These are phyloP conservation scores for Lycaon pictus DNA, from an alignment of 2,113 vertebrate species.

Conservation along the genomic window DNA sequence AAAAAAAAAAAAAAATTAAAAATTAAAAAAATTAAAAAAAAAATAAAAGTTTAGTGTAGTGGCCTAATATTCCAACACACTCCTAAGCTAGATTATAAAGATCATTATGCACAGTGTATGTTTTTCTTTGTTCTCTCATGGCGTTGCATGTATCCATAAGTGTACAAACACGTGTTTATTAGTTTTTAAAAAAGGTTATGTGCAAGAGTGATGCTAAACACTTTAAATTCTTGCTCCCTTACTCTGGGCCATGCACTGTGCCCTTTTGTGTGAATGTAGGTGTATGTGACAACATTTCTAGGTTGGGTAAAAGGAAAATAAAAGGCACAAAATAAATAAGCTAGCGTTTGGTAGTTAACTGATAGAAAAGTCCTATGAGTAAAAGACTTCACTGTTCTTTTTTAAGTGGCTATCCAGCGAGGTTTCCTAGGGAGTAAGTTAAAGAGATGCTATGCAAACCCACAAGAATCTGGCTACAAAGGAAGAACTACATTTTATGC, in stretches of 20 bases:
- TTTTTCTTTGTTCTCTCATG: background rate
- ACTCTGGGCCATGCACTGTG: background rate
- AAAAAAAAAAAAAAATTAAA: too few relatives aligned
- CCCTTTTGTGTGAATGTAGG: background rate
- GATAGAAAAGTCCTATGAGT: background rate
- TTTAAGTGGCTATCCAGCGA: background rate
- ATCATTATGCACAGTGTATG: background rate
- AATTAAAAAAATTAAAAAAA: too few relatives aligned
- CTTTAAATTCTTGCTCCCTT: background rate
- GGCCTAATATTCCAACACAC: background rate
- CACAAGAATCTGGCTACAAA: background rate
- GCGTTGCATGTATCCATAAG: background rate
- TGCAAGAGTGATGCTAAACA: background rate
- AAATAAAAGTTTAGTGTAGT: background rate
- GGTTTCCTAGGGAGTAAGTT: background rate
- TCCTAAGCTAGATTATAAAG: background rate
- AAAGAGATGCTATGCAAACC: background rate
- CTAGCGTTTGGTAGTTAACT: background rate
- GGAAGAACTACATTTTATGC: background rate
- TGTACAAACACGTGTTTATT: background rate
- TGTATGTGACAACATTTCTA: background rate
- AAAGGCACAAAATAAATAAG: background rate
- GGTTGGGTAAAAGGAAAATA: background rate
- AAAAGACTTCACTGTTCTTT: background rate
- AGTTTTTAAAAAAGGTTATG: background rate